Base-by-base conservation (phyloP, 2,888 invertebrate species). In the Cheilosia impressa region DNA sequence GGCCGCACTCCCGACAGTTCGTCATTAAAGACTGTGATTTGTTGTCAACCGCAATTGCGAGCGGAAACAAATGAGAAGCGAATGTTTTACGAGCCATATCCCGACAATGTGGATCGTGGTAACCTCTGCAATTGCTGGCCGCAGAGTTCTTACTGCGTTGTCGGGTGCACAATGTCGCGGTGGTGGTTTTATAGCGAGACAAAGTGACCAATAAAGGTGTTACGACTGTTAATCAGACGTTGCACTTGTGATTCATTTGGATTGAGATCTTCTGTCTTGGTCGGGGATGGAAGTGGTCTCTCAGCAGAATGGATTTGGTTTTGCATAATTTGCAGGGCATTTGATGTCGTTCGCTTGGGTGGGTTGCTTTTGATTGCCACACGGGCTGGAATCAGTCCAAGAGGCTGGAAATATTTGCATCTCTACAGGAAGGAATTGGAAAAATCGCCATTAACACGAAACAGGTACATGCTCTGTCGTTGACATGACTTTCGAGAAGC, bases 11-110 rank as follows among this genome's bases (percentile, higher is more conserved):
- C 38, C 7, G 34, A 45, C 65, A 65, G 77, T 77, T 63, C 55
- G 69, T 82, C 77, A 63, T 75, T 63, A 69, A 69, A 77, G n/a
- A 22, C 22, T 45, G 58, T 82, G 65, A 77, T 82, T 77, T 82
- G 82, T 82, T 77, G 82, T 71, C 77, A 71, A 53, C 77, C 57
- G 52, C 24, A 63, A 63, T 55, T 24, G 63, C 38, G 47, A 52
- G 27, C n/a, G 19, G 34, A 53, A 31, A 63, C 53, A 53, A 62
- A 73, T 68, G 55, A 55, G 45, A 15, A 34, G 34, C 15, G 13
- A 27, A 45, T 62, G 31, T 31, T 62, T 62, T 19, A 57, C n/a
- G 31, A 57, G 5, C 47, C 17, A 47, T 38, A 38, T 47, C 19
- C 15, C 15, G 10, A 34, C 27, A 34, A 22, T n/a, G 22, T 24